Percentiles rank a stretch among this genome's conserved stretches.
Conservation (phyloP, 1,140 invertebrate genomes). For the Plectrocnemia conspersa region DNA sequence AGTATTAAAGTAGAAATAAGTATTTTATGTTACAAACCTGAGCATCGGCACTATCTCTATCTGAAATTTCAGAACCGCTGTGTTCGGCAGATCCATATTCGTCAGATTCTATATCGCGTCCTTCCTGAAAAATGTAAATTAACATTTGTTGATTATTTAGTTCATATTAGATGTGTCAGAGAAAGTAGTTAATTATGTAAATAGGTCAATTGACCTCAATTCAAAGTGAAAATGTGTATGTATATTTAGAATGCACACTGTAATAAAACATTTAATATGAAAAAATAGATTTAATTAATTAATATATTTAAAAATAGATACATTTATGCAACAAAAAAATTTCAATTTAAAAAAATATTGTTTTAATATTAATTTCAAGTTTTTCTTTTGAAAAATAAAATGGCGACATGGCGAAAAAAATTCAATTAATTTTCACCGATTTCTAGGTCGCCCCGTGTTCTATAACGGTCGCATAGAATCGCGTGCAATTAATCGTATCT, state of each 20-base stretch:
- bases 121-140: conserved; percentile 26
- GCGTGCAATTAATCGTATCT: too few species aligned
- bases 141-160: not conserved
- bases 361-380: too few species aligned
- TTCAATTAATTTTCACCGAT: too few species aligned
- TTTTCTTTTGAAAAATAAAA: too few species aligned
- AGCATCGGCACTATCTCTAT: conserved; percentile 30
- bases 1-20: not conserved
- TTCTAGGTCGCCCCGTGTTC: too few species aligned
- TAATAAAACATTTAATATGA: conserved; percentile 10
- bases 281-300: not conserved
- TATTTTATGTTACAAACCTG: conserved; percentile 20
- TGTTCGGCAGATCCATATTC: conserved; percentile 33
- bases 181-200: not conserved
- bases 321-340: too few species aligned
- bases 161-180: not conserved
- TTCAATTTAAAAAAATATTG: too few species aligned
- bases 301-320: not conserved
- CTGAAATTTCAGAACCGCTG: conserved; percentile 32
- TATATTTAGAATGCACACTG: conserved; percentile 22
- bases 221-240: conserved; percentile 8
- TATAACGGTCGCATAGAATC: too few species aligned
- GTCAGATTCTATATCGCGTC: conserved; percentile 19
- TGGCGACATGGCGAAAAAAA: too few species aligned
- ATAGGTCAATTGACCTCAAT: not conserved